phyloP scores from a whole-genome alignment of 2,797 vertebrate species.

The Gallinago stenura region DNA sequence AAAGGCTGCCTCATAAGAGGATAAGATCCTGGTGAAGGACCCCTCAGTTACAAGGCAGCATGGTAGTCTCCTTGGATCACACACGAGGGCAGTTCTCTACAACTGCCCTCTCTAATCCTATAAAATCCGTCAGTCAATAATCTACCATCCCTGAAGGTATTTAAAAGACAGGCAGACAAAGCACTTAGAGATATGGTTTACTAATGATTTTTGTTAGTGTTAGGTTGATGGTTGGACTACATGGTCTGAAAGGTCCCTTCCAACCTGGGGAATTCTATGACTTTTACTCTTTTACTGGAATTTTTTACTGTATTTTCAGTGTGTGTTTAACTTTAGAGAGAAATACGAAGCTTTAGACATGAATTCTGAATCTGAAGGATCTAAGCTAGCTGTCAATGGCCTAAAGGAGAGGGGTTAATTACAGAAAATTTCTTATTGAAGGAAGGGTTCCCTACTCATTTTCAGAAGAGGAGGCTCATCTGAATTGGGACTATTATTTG shows the following conservation, averaged over 20 bases:
- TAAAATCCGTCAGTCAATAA: background rate
- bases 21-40: background rate
- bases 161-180: too few relatives aligned
- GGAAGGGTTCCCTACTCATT: background rate
- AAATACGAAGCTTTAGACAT: background rate
- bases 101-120: background rate
- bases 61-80: background rate
- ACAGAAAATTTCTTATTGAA: background rate
- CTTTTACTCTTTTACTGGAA: background rate
- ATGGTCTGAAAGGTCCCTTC: too few relatives aligned
- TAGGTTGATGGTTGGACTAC: too few relatives aligned
- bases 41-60: background rate
- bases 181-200: too few relatives aligned
- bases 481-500: background rate
- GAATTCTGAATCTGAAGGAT: background rate
- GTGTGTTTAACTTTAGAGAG: background rate
- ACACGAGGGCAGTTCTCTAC: background rate
- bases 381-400: background rate
- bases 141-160: too few relatives aligned
- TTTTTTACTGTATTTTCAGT: background rate
- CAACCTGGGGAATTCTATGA: too few relatives aligned
- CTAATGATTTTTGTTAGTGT: too few relatives aligned
- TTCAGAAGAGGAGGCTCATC: background rate
- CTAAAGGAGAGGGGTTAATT: background rate
- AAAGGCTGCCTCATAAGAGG: background rate